Evolutionary conservation across 2,113 vertebrate genomes (phyloP), one percentile per base, ranked within the genome.

Genomic region (Poeciliopsis prolifica): DNA sequence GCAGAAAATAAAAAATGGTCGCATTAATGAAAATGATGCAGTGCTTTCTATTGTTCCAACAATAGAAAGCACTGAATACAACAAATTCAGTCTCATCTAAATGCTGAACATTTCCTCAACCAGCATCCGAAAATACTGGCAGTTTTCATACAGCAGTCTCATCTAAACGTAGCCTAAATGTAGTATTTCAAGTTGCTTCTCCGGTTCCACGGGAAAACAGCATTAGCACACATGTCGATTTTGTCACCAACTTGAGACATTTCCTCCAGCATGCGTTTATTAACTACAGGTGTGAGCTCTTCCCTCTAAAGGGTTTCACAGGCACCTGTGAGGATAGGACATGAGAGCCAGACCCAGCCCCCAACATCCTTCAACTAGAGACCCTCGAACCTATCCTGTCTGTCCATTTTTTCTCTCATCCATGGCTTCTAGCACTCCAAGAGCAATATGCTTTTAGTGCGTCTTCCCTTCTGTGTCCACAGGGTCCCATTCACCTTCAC

Each of bases 241-340:
- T 85, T 63, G 10, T 83, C 76, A 72, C 81, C 58, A 73, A 89
- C 79, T 74, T 80, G 90, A 83, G 87, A 91, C 83, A 75, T 92
- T 90, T 92, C 79, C 83, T 80, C 65, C 77, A 78, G 82, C 77
- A 81, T 87, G 88, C 86, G 89, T 92, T 92, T 92, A 92, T 90
- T 91, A 91, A 90, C 71, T 82, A 73, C 65, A 89, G 88, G 91
- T 91, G 91, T 86, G 84, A 93, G 88, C 78, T 82, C 84, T 81
- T 58, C 51, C 72, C 70, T 77, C 72, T 82, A 4, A 7, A 9
- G 58, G 88, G 65, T 81, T 91, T 92, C 89, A 87, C 89, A 92
- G 83, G 64, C 87, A 91, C 82, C 86, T 90, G 91, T 62, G 81
- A 91, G 81, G 80, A 82, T 72, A 76, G 76, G 2, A 29, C 81